Evolutionary conservation across 1,140 invertebrate species (phyloP), one percentile per base, ranked within the genome.

Genomic region (Metaphire vulgaris): DNA sequence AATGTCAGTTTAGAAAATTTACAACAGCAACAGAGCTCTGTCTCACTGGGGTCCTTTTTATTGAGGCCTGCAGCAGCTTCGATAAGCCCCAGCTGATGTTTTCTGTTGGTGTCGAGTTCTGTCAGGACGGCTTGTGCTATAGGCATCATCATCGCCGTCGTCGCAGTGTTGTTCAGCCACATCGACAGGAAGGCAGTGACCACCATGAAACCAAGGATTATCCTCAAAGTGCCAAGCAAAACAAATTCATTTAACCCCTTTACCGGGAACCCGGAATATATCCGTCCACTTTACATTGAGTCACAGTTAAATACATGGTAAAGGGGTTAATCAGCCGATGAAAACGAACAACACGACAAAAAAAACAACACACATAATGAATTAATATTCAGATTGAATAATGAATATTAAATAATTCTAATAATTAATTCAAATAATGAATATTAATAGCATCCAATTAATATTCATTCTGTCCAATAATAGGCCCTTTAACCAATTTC

Each of bases 101-200:
- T 32, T 29, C 69, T 29, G 21, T 71, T 71, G 69, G 31, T 33
- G 33, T 75, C 74, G n/a, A 79, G 69, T 71, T 79, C 78, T 30
- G 67, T 72, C 33, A 82, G 79, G 33, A 82, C 80, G 64, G 78
- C 81, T 30, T 79, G 76, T 16, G 77, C 80, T 33, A 83, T 83
- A 29, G 82, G 82, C 16, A 81, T 75, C 82, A 83, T 83, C 69
- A 83, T 75, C 15, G 82, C 81, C 28, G 80, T 78, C 15, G 82
- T 80, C 21, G 82, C 82, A 1, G 80, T 73, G 74, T 83, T 83
- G 31, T 69, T 78, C n/a, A 83, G 82, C 75, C 83, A 83, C 80
- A 83, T 82, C 31, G 79, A 80, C 31, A 83, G 80, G 72, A 82
- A 82, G 56, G 73, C 75, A 15, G 81, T 82, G 28, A 80, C 77